Base-by-base conservation (phyloP, 1,140 invertebrate species). In the Meloidogyne exigua region DNA sequence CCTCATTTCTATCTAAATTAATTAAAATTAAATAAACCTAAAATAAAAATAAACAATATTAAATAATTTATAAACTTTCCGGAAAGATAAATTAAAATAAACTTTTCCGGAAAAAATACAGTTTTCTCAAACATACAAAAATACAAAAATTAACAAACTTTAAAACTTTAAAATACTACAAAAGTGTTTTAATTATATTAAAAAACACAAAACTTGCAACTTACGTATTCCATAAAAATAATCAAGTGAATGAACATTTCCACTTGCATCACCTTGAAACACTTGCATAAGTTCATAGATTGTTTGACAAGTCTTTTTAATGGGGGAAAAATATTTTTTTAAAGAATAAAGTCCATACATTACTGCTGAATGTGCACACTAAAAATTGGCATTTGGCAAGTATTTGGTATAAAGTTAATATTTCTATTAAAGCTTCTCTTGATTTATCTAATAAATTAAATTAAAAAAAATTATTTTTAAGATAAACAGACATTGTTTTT, bases 341-440 rank as follows among this genome's bases (percentile, higher is more conserved):
- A 28, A 44, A 44, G 0, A 28, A 15, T 44, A 44, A 44, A 44
- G 1, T 44, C 7, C 49, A n/a, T 84, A 90, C 89, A 87, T 90
- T 90, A 74, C 89, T 90, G 62, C 89, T 90, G 75, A 90, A 90
- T 36, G 90, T 90, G 78, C 90, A 90, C 7, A 90, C 90, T 21
- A 90, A 82, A 81, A 88, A 89, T 79, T 90, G 87, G 9, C 49
- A 57, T 57, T 57, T 57, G 21, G 49, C 49, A 12, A 57, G 18
- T 26, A 67, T 39, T 26, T 21, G 42, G 18, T 62, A 39, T 15
- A 68, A 68, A 39, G 68, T 36, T 18, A 67, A 28, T 21, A 90
- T 84, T 11, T 89, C 89, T n/a, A 84, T 76, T 36, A 90, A 78
- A 13, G 89, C 89, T 10, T 83, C 84, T 49, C 89, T 88, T 0